Evolutionary conservation across 2,113 vertebrate species (phyloP), one percentile per base, ranked within the genome.

Genomic region (Dicrurus megarhynchus): DNA sequence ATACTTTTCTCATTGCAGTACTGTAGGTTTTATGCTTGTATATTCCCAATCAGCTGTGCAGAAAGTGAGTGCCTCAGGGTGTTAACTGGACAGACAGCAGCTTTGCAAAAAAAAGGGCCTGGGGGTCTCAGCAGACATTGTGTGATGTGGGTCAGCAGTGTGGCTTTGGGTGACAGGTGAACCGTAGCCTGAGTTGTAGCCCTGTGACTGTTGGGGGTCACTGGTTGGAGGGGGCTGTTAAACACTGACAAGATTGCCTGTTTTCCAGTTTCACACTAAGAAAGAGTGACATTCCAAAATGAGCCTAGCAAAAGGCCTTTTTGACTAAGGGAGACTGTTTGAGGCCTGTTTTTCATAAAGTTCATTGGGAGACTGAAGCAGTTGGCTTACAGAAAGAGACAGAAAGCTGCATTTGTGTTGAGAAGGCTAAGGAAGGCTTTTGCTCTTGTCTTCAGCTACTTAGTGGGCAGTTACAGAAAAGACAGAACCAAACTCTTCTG

Each of bases 81-180:
- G 23, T 55, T 91, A 18, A 24, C 4, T 76, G 15, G 17, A 14
- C 49, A 84, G 61, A 23, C 37, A 39, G 35, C 21, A 79, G 46
- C 41, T 68, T 82, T 87, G n/a, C 35, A 16, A 10, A 47, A 28
- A 33, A 32, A 42, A 27, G 35, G 41, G 18, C 19, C 23, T 20
- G 14, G 24, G 11, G 1, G 5, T 90, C 30, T 41, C 6, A 14
- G 1, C 30, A 11, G 16, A 4, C 20, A 3, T 6, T 2, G 24
- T 39, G 23, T 55, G 35, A 17, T 8, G 16, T 8, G 42, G 53
- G 12, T 82, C 8, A 30, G 37, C 42, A 47, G 16, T 2, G 8
- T 70, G 65, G 6, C 24, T 68, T 59, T 52, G 13, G 11, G 18
- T 73, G 41, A 27, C 53, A 85, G 39, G 23, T 0, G 0, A 57